A percentile compares a stretch with the other conserved stretches of the same genome.
Conservation (phyloP, 2,797 vertebrate genomes). For the Fringilla coelebs region DNA sequence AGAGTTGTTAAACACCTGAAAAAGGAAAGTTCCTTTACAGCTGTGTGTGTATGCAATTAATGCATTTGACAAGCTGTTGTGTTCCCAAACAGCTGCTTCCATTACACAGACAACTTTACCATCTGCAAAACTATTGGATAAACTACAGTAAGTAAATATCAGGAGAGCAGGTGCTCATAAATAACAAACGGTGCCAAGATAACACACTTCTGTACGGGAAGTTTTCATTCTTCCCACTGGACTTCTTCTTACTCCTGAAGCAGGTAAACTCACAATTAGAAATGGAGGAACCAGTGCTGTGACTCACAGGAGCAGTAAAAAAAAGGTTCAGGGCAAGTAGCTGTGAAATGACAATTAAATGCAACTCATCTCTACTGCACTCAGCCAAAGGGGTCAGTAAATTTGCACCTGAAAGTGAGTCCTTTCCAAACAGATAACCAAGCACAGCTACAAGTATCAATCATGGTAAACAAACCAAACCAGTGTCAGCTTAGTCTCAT, state of each 20-base stretch:
- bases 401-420: neutral
- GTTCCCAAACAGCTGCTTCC: conserved; percentile 60
- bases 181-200: neutral
- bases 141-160: conserved; percentile 63
- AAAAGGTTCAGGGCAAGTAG: neutral
- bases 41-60: conserved; percentile 47
- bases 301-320: neutral
- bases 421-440: neutral
- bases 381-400: neutral
- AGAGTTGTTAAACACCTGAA: conserved; percentile 24
- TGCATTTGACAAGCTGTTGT: conserved; percentile 48
- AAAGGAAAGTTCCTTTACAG: conserved; percentile 42
- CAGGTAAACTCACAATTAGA: neutral
- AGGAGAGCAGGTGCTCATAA: conserved; percentile 63
- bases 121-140: conserved; percentile 56
- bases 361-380: neutral
- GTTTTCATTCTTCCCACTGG: neutral
- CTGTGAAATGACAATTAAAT: neutral
- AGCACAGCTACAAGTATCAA: neutral
- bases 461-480: neutral
- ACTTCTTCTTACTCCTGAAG: neutral
- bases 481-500: neutral
- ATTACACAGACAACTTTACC: conserved; percentile 46
- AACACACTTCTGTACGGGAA: neutral
- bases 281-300: neutral